Percentiles rank a stretch among this genome's conserved stretches.
These are phyloP conservation scores for Aplochiton taeniatus DNA, from an alignment of 2,797 vertebrate species.

Conservation along the genomic window DNA sequence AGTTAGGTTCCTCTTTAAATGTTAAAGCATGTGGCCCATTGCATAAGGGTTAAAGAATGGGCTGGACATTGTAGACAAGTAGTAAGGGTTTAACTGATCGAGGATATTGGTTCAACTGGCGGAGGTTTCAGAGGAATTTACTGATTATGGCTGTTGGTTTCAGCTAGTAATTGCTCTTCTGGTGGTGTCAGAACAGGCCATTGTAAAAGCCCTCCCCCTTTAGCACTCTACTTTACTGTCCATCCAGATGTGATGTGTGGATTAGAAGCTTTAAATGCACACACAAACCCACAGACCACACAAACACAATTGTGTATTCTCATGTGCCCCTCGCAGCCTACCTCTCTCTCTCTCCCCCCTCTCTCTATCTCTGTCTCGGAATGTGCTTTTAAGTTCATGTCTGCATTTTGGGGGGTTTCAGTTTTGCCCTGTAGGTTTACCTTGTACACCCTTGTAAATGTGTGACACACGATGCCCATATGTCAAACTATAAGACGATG, in stretches of 20 bases:
- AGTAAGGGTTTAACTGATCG: slow-evolving; percentile 29
- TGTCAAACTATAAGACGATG: too few relatives aligned
- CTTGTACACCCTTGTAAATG: too few relatives aligned
- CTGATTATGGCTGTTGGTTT: slow-evolving; percentile 49
- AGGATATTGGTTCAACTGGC: slow-evolving; percentile 6
- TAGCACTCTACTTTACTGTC: slow-evolving; percentile 5
- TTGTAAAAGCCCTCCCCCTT: slow-evolving; percentile 21
- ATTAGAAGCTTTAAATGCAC: slow-evolving; percentile 31
- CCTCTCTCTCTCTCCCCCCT: too few relatives aligned
- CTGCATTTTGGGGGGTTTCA: too few relatives aligned
- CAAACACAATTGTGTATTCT: slow-evolving; percentile 29
- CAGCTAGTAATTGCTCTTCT: slow-evolving; percentile 40
- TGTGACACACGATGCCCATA: too few relatives aligned
- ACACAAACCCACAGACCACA: slow-evolving; percentile 21
- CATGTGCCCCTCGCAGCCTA: too few relatives aligned
- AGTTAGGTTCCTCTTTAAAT: slow-evolving; percentile 18
- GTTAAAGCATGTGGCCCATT: slow-evolving; percentile 35
- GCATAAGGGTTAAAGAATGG: slow-evolving; percentile 15
- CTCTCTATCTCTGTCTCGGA: too few relatives aligned
- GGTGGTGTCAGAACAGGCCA: slow-evolving; percentile 37
- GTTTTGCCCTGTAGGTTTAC: too few relatives aligned
- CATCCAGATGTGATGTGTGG: slow-evolving; percentile 24
- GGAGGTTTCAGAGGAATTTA: slow-evolving; percentile 34
- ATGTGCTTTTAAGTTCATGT: slow-evolving; percentile 45
- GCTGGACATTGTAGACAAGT: slow-evolving; percentile 11